phyloP scores from a whole-genome alignment of 2,113 vertebrate species.

The Pseudopodoces humilis region DNA sequence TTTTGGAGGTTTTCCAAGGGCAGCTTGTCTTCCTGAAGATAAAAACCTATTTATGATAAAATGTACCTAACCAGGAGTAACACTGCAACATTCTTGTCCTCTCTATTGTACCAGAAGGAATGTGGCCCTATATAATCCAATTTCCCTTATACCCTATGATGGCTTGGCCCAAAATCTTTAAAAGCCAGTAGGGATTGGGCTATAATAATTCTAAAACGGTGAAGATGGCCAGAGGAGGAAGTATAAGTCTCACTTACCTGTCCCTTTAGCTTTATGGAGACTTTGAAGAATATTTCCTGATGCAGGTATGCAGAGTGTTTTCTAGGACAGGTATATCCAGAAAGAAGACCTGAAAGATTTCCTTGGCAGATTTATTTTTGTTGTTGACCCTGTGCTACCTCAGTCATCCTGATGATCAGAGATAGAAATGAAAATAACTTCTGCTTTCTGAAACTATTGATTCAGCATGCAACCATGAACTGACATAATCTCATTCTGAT shows the following conservation, averaged over 20 bases:
- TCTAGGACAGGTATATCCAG: background rate
- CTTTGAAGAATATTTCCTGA: background rate
- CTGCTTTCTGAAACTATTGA: background rate
- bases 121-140: fast-evolving
- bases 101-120: background rate
- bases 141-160: background rate
- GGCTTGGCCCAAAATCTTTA: background rate
- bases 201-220: background rate
- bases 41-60: background rate
- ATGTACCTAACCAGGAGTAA: background rate
- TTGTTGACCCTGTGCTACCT: background rate
- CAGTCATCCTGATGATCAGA: background rate
- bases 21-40: background rate
- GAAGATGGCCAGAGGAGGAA: background rate
- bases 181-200: background rate
- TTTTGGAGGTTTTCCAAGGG: background rate
- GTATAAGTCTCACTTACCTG: background rate
- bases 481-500: background rate
- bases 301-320: background rate
- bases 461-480: background rate
- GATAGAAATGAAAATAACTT: background rate
- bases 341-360: background rate
- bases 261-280: background rate
- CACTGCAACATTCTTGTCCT: background rate
- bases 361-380: background rate